A percentile compares a stretch with the other conserved stretches of the same genome.
These are phyloP conservation scores for Poecilia latipinna DNA, from an alignment of 2,113 vertebrate species.

Conservation along the genomic window DNA sequence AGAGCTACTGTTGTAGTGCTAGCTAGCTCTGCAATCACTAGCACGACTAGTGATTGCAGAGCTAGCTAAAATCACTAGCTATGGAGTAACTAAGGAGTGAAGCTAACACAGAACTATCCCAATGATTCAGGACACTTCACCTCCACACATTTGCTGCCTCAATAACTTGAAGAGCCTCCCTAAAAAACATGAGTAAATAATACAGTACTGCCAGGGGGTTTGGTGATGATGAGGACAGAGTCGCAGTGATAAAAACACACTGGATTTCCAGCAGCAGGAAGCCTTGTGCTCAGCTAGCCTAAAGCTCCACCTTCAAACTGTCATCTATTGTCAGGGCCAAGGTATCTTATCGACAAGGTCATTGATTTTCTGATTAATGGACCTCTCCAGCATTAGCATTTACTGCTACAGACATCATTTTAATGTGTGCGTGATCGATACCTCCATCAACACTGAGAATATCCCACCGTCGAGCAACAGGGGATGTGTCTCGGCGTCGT, in stretches of 20 bases:
- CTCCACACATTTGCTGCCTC: constrained; percentile 25
- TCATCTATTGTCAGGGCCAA: constrained; percentile 80
- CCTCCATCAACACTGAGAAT: constrained; percentile 84
- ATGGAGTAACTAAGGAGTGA: constrained; percentile 4
- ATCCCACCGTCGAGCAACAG: constrained; percentile 80
- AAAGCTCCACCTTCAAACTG: constrained; percentile 65
- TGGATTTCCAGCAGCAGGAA: constrained; percentile 37
- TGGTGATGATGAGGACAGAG: constrained; percentile 51
- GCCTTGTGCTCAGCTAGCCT: constrained; percentile 62
- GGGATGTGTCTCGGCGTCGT: constrained; percentile 52
- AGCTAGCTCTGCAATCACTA: too few relatives aligned
- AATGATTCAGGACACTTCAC: constrained; percentile 53
- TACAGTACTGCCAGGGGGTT: constrained; percentile 50
- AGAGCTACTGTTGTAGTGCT: too few relatives aligned
- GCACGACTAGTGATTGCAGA: too few relatives aligned
- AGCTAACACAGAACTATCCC: constrained; percentile 48
- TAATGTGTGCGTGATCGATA: constrained; percentile 91
- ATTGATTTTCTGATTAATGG: constrained; percentile 94
- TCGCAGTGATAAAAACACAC: constrained; percentile 16
- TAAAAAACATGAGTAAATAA: constrained; percentile 64
- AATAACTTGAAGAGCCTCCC: constrained; percentile 36
- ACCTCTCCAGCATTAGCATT: constrained; percentile 84
- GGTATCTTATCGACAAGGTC: constrained; percentile 79
- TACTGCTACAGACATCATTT: constrained; percentile 88
- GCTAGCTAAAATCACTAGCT: too few relatives aligned